phyloP scores from a whole-genome alignment of 2,888 invertebrate genomes.

The Lasioglossum calceatum region DNA sequence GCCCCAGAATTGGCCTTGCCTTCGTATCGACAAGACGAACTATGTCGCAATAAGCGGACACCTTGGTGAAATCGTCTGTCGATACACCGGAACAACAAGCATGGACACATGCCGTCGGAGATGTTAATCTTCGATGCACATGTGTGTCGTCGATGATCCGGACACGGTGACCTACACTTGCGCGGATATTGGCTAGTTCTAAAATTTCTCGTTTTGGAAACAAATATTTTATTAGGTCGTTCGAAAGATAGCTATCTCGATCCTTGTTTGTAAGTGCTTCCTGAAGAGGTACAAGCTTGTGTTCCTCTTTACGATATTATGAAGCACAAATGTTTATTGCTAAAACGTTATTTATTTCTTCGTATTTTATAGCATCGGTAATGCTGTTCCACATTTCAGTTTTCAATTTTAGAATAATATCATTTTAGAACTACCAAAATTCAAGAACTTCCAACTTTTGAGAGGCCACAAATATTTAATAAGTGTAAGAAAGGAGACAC shows the following conservation, averaged over 20 bases:
- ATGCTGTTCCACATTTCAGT: no score
- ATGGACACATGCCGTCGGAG: neutral
- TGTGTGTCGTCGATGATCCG: neutral
- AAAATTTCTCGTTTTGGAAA: neutral
- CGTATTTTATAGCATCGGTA: no score
- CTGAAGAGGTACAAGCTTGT: no score
- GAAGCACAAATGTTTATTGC: no score
- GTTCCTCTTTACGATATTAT: no score
- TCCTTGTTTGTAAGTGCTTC: no score
- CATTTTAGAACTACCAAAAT: no score
- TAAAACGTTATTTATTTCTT: no score
- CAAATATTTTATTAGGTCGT: neutral
- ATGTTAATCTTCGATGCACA: slow-evolving; percentile 1
- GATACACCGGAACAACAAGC: neutral
- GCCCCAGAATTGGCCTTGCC: slow-evolving; percentile 24
- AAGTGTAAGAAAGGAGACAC: neutral
- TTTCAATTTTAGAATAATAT: no score
- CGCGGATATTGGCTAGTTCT: no score
- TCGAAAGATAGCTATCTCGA: no score
- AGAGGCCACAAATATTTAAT: neutral
- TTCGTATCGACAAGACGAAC: slow-evolving; percentile 2
- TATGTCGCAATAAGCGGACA: slow-evolving; percentile 14
- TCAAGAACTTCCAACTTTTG: neutral
- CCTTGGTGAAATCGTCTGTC: slow-evolving; percentile 9
- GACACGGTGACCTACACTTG: neutral